Evolutionary conservation across 2,113 vertebrate species (phyloP), one percentile per base, ranked within the genome.

Genomic region (Rhinolophus ferrumequinum): DNA sequence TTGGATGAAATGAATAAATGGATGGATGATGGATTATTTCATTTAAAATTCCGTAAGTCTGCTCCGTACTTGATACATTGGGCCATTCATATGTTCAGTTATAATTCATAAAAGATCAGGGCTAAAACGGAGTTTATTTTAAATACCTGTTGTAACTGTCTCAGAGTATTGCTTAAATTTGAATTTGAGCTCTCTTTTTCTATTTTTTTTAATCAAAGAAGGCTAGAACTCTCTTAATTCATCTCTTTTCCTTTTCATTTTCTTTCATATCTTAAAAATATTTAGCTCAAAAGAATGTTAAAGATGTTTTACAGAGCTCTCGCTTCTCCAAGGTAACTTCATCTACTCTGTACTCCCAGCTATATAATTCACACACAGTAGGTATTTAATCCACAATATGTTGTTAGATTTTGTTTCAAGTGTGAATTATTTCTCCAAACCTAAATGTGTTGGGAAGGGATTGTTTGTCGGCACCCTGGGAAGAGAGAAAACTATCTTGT

Each of bases 371-470:
- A 80, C 33, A 60, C 35, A 60, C 60, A 73, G 56, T 73, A 81
- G 22, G 6, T 50, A 86, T 94, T 88, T 73, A 95, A 95, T 50
- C 9, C 44, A 84, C 47, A n/a, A 0, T 72, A 95, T 24, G 30
- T 83, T 21, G 75, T 95, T 89, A 89, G 44, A 52, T 94, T 73
- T 92, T 92, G 83, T 95, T 96, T 94, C 35, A 94, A 88, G 47
- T 69, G 72, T 85, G 73, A 94, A 56, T 94, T 95, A 70, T 80
- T 95, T 76, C 66, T 90, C 62, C 38, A 92, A 87, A 89, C 8
- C 35, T 60, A 90, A 84, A n/a, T 84, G 8, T 92, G 73, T 70
- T 95, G 30, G 84, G 56, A 79, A 70, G 38, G 52, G 52, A 86
- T 95, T 97, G 69, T 95, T 88, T 86, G 22, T 83, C 67, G 85